phyloP scores from a whole-genome alignment of 2,888 invertebrate species.

The Cataglyphis cursor region DNA sequence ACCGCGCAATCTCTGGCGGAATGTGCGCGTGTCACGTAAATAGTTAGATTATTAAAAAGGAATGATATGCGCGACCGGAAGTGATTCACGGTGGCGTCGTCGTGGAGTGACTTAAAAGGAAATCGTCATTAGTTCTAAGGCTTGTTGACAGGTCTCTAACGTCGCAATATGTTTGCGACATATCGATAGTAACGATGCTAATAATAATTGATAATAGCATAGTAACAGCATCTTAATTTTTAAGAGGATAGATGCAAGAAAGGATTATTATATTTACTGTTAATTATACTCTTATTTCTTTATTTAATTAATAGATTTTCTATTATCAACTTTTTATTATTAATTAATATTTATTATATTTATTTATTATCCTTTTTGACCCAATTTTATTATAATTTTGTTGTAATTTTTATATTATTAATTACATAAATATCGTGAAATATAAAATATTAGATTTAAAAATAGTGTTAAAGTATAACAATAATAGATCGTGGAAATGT shows the following conservation, averaged over 20 bases:
- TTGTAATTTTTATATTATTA: neutral
- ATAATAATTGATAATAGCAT: neutral
- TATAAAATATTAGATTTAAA: neutral
- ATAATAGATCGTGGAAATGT: neutral
- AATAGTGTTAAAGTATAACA: neutral
- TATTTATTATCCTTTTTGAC: neutral
- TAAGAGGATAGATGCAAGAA: neutral
- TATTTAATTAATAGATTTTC: neutral
- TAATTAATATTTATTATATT: neutral
- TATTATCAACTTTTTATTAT: too few species aligned
- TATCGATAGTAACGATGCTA: neutral
- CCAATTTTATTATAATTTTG: neutral
- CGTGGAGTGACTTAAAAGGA: constrained; percentile 40
- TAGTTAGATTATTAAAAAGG: constrained; percentile 52
- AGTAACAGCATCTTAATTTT: neutral
- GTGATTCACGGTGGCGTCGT: constrained; percentile 52
- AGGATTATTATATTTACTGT: neutral
- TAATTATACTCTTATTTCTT: neutral
- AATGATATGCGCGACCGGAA: constrained; percentile 54
- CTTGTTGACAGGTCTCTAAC: constrained; percentile 24
- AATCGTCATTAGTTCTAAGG: constrained; percentile 29
- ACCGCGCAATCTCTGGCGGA: constrained; percentile 37
- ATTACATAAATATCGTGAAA: neutral
- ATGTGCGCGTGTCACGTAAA: constrained; percentile 41
- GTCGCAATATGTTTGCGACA: constrained; percentile 35